Evolutionary conservation across 2,797 vertebrate species (phyloP), one percentile per base, ranked within the genome.

Genomic region (Sebastes paucispinis): DNA sequence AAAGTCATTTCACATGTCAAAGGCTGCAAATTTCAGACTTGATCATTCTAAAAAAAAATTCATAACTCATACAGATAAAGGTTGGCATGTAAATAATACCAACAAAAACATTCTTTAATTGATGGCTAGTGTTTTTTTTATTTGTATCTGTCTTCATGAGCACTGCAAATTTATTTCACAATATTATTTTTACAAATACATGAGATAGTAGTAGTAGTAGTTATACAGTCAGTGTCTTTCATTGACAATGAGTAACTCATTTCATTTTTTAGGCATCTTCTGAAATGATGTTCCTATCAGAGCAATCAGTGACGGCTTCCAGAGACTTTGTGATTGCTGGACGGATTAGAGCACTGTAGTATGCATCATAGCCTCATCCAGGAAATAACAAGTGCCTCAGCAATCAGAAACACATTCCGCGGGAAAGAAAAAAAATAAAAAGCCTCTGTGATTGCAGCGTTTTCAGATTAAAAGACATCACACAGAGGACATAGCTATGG

Each of bases 331-430:
- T 90, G 84, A 91, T 88, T 92, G 92, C 84, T 39, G 81, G 84
- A 75, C 79, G 87, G 88, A 91, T 93, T 91, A 91, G 85, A 87
- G 74, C 76, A 86, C 75, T 84, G 84, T 88, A 80, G 87, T 83
- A 82, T 77, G 85, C 88, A 92, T 92, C 86, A 89, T 69, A 87
- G 74, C 73, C 75, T 86, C 80, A 87, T 90, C 84, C 79, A 82
- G 80, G 83, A 85, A 85, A 81, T 81, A 85, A 90, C 89, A 92
- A 92, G 85, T 84, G 75, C 84, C 82, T 72, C 82, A 69, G 91
- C 89, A 95, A 94, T 94, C 94, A 92, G 84, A 90, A 83, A 79
- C 71, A 54, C n/a, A 43, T 90, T 77, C 72, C 83, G 57, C 39
- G 34, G 75, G 76, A 75, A 67, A 59, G 39, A n/a, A n/a, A 34